Base-by-base conservation (phyloP, 2,113 vertebrate genomes). In the Mionectes macconnelli region DNA sequence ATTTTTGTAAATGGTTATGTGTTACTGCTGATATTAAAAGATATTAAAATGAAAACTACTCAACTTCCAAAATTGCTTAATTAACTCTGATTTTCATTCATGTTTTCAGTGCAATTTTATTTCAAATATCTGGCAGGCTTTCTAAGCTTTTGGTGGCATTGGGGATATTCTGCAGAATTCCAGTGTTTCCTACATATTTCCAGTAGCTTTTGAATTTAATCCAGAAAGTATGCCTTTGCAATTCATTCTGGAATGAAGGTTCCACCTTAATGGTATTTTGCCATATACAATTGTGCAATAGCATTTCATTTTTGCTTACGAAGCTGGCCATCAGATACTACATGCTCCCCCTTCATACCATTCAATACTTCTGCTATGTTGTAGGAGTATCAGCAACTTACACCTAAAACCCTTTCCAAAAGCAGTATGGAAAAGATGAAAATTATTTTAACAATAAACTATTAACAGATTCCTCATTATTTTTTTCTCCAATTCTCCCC, bases 231-330 rank as follows among this genome's bases (percentile, higher is more conserved):
- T 3, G 9, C 59, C 62, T 93, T 91, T 94, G 84, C 74, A 89
- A 91, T 76, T 69, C 62, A 91, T 76, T 94, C 87, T 80, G 68
- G 89, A 89, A 85, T 21, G 68, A 94, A 96, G 89, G 47, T 96
- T 97, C 95, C 87, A 96, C 93, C 92, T 96, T 95, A 96, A 93
- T 4, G 35, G 44, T 42, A 92, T 20, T 57, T 35, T 30, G 9
- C 67, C 52, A 50, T 10, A 82, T 6, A 55, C 20, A 82, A 72
- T 13, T 75, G 31, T 78, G 78, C 31, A 94, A 67, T 6, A 74
- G 63, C 42, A 89, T 87, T 94, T 56, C 6, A 64, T 45, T 96
- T 69, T 63, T n/a, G 49, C 20, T 73, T 60, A 17, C 11, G 14
- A 37, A 33, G 69, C 85, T 95, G 90, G 91, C 57, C 81, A 89